Percentiles rank a stretch among this genome's conserved stretches.
Conservation (phyloP, 2,797 vertebrate genomes). For the Nannoperca obscura region DNA sequence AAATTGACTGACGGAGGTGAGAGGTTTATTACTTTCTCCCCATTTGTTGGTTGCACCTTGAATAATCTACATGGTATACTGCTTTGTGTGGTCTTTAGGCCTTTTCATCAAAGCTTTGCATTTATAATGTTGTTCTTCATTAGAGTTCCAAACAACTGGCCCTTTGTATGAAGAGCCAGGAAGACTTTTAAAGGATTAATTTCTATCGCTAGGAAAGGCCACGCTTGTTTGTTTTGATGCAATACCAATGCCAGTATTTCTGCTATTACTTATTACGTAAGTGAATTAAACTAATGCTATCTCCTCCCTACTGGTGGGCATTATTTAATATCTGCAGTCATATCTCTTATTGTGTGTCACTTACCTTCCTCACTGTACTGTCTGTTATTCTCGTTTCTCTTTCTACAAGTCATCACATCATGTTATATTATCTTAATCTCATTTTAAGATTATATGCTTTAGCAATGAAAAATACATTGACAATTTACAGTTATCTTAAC, state of each 20-base stretch:
- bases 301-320: conserved; percentile 44
- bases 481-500: neutral
- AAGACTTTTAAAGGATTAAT: conserved; percentile 14
- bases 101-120: conserved; percentile 13
- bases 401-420: conserved; percentile 7
- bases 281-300: conserved; percentile 67
- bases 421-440: neutral
- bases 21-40: conserved; percentile 39
- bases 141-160: neutral
- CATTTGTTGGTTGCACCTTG: conserved; percentile 25
- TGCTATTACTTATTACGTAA: conserved; percentile 52
- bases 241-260: conserved; percentile 26
- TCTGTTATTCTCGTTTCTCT: conserved; percentile 7
- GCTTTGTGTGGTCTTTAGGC: conserved; percentile 24
- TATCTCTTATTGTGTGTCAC: conserved; percentile 39
- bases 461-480: neutral
- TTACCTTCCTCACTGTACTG: conserved; percentile 1
- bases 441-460: neutral
- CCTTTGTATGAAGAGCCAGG: conserved; percentile 26
- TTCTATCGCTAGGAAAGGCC: conserved; percentile 16
- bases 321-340: conserved; percentile 59
- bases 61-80: conserved; percentile 23
- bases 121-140: conserved; percentile 20
- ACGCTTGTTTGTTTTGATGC: conserved; percentile 37
- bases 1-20: conserved; percentile 71